phyloP scores from a whole-genome alignment of 2,113 vertebrate genomes.

The Bambusicola thoracicus region DNA sequence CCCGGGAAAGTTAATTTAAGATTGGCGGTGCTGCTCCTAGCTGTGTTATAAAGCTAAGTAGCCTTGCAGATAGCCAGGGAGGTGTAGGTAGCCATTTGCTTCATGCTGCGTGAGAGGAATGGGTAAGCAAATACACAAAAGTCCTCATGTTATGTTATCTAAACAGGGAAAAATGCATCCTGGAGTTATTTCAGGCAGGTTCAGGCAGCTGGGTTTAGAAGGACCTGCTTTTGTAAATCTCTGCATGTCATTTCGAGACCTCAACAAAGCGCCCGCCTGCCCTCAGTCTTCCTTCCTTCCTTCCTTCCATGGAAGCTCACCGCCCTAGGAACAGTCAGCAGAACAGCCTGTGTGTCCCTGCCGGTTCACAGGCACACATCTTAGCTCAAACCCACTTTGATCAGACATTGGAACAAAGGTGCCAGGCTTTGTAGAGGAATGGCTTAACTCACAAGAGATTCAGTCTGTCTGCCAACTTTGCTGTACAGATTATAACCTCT shows the following conservation, averaged over 20 bases:
- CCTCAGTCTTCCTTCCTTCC: constrained; percentile 16
- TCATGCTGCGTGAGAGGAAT: constrained; percentile 28
- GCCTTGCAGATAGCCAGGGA: constrained; percentile 52
- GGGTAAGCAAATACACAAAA: constrained; percentile 39
- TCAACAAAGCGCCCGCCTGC: constrained; percentile 23
- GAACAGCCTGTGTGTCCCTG: neutral
- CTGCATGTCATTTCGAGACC: constrained; percentile 21
- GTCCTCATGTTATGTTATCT: neutral
- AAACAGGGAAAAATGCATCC: neutral
- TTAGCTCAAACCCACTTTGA: neutral
- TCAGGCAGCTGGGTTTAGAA: neutral
- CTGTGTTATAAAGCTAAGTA: constrained; percentile 54
- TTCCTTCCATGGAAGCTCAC: neutral
- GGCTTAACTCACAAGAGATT: constrained; percentile 4
- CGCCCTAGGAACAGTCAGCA: neutral
- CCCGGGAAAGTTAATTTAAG: constrained; percentile 41
- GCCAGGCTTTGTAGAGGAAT: constrained; percentile 28
- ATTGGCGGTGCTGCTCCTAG: neutral
- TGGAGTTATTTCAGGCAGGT: neutral
- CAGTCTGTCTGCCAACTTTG: constrained; percentile 34
- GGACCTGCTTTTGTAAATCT: neutral
- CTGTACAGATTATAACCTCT: constrained; percentile 4
- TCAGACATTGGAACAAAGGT: constrained; percentile 2
- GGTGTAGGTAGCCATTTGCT: constrained; percentile 38
- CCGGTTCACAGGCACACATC: constrained; percentile 10